Evolutionary conservation across 1,140 invertebrate genomes (phyloP), one percentile per base, ranked within the genome.

Genomic region (Steinernema khuongi): DNA sequence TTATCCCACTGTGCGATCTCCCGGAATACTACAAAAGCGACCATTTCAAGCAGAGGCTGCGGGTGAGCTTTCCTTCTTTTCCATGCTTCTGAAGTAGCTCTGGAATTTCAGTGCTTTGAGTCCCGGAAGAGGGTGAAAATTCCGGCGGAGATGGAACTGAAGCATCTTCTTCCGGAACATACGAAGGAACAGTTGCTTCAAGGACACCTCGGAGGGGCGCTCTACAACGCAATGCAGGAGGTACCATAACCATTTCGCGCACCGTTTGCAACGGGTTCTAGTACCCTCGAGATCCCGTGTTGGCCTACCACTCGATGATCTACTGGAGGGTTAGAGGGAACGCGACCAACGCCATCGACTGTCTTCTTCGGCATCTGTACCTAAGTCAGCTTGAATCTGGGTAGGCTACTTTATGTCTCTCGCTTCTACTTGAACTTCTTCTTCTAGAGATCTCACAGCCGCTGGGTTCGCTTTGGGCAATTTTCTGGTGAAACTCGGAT

Each of bases 21-120:
- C 50, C 50, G 4, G 11, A 60, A 22, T 60, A 17, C 50, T 60
- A 60, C 50, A 26, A 60, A 11, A 60, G 50, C 50, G 50, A 60
- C 11, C 50, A 60, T 4, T 60, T 60, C 50, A 17, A 11, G 19
- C 50, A 60, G 22, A 60, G 50, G 19, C 22, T 60, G 22, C 50
- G 11, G 19, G 50, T 60, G 7, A 60, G 50, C 26, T 60, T 60
- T 60, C 7, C 19, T 4, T 22, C 14, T 60, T n/a, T n/a, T n/a
- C n/a, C 36, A 60, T 60, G 4, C 14, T 60, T 22, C 50, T 60
- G 14, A 7, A 60, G 11, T 4, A 22, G 14, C 22, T 7, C 26
- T n/a, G n/a, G n/a, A n/a, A n/a, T 26, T 60, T 60, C 26, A 60
- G 50, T 60, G 50, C 50, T 60, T 60, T 26, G 50, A 60, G 26